Evolutionary conservation across 2,113 vertebrate genomes (phyloP).

Genomic region (Oryzias woworae): DNA sequence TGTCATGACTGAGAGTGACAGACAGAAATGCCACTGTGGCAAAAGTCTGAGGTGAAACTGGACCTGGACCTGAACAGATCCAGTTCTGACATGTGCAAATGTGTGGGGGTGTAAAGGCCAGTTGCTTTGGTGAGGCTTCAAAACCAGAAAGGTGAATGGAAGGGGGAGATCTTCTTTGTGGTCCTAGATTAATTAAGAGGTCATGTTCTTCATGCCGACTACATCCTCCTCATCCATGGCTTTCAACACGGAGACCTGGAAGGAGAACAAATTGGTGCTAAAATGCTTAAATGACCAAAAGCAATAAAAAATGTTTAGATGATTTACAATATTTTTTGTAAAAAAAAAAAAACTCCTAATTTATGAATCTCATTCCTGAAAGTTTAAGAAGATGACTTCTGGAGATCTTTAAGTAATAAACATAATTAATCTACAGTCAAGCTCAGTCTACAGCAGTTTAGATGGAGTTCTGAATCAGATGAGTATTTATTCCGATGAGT

Average conservation of each 20-base stretch:
- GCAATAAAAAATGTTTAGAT: neutral
- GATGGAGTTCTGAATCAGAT: too few relatives aligned
- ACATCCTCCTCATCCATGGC: conserved; percentile 88
- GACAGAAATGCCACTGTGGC: conserved; percentile 79
- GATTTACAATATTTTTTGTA: neutral
- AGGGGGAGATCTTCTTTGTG: conserved; percentile 67
- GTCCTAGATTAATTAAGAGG: conserved; percentile 69
- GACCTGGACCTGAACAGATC: conserved; percentile 43
- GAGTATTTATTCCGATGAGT: too few relatives aligned
- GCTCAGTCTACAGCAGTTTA: too few relatives aligned
- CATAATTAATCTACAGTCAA: too few relatives aligned
- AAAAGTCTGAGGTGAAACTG: conserved; percentile 62
- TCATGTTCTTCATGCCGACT: conserved; percentile 81
- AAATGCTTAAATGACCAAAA: neutral
- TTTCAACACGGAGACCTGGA: conserved; percentile 87
- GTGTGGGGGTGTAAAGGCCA: conserved; percentile 86
- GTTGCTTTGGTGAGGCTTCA: conserved; percentile 87
- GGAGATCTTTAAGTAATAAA: too few relatives aligned
- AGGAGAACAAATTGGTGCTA: neutral
- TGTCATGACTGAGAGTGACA: conserved; percentile 36
- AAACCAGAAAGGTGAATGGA: conserved; percentile 78
- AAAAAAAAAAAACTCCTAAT: too few relatives aligned
- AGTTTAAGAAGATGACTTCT: too few relatives aligned
- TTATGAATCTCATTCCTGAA: too few relatives aligned
- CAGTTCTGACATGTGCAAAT: conserved; percentile 45